These are phyloP conservation scores for Esox niger DNA, from an alignment of 2,113 vertebrate genomes.

Conservation along the genomic window DNA sequence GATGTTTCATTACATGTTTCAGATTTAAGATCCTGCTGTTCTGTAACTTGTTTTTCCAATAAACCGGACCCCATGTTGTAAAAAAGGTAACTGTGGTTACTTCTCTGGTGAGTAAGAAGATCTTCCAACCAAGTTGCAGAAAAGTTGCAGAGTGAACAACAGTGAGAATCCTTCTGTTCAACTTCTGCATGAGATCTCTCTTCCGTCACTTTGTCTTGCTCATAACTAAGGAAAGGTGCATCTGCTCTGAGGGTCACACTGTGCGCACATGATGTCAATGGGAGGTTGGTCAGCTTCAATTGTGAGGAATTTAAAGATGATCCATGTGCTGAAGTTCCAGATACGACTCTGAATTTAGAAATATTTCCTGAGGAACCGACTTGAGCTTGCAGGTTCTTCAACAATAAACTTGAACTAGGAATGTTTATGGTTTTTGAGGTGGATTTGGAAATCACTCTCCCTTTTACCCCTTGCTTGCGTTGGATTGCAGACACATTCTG, in stretches of 20 bases:
- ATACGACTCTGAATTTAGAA: conserved; percentile 63
- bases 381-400: conserved; percentile 72
- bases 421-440: conserved; percentile 63
- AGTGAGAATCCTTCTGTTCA: conserved; percentile 69
- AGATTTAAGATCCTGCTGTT: conserved; percentile 63
- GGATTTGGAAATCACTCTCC: conserved; percentile 51
- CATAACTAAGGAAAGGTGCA: conserved; percentile 69
- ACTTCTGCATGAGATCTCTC: background rate
- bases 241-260: conserved; percentile 75
- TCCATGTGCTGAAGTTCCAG: conserved; percentile 23
- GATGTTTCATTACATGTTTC: conserved; percentile 64
- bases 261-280: conserved; percentile 50
- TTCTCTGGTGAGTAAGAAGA: conserved; percentile 81
- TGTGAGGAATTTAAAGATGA: conserved; percentile 72
- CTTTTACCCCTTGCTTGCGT: conserved; percentile 66
- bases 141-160: conserved; percentile 81
- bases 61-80: conserved; percentile 69
- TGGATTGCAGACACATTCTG: conserved; percentile 71
- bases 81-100: conserved; percentile 81
- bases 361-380: conserved; percentile 70
- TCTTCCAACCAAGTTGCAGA: conserved; percentile 81
- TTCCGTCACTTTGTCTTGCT: conserved; percentile 66
- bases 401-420: conserved; percentile 70
- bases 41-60: conserved; percentile 56
- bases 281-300: conserved; percentile 64